Evolutionary conservation across 2,797 vertebrate species (phyloP).

Genomic region (Artibeus jamaicensis): DNA sequence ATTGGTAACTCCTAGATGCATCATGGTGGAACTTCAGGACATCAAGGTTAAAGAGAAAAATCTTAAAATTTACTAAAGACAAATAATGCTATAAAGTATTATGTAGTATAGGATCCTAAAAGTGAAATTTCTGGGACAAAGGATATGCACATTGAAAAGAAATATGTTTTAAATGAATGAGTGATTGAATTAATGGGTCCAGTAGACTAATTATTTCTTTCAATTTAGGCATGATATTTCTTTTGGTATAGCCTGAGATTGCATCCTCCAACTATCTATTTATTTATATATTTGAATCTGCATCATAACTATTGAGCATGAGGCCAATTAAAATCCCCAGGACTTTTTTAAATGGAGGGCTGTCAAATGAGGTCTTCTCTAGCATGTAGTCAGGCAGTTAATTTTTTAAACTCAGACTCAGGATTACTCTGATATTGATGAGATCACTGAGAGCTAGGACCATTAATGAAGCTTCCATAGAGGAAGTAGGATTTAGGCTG

Average conservation of each 20-base stretch:
- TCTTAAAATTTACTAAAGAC: not conserved
- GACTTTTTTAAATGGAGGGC: slow-evolving; percentile 50
- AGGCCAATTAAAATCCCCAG: slow-evolving; percentile 62
- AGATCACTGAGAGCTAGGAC: slow-evolving; percentile 29
- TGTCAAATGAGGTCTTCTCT: slow-evolving; percentile 51
- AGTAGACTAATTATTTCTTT: slow-evolving; percentile 25
- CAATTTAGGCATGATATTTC: not conserved
- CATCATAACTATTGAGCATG: slow-evolving; percentile 27
- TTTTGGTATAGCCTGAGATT: slow-evolving; percentile 3
- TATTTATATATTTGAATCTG: slow-evolving; percentile 55
- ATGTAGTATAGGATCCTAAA: not conserved
- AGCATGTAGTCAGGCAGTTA: slow-evolving; percentile 22
- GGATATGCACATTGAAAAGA: not conserved
- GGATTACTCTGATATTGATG: slow-evolving; percentile 13
- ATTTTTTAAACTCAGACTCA: slow-evolving; percentile 43
- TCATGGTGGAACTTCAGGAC: not conserved
- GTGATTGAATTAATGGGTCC: not conserved
- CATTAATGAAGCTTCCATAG: slow-evolving; percentile 16
- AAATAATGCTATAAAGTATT: slow-evolving; percentile 4
- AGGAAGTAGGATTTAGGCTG: slow-evolving; percentile 9
- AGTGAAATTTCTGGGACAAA: slow-evolving; percentile 28
- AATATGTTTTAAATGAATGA: slow-evolving; percentile 29
- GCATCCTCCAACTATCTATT: not conserved
- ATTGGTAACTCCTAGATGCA: not conserved
- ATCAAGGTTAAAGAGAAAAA: not conserved